Evolutionary conservation across 1,140 invertebrate species (phyloP), one percentile per base, ranked within the genome.

Genomic region (Bombus confusus): DNA sequence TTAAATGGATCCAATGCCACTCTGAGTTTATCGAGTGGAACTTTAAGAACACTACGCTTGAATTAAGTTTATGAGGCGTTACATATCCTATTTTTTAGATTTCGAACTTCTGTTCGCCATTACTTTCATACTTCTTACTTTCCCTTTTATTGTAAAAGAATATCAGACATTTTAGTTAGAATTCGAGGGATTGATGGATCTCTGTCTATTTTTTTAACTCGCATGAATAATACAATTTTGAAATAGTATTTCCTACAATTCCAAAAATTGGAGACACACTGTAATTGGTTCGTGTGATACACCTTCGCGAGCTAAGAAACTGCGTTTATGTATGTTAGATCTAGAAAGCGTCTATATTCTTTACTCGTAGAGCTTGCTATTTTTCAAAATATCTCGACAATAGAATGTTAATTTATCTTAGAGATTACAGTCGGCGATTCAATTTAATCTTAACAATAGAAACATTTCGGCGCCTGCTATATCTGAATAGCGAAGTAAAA

Each of bases 51-150:
- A 66, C 15, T 31, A 64, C 18, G 37, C 15, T 64, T 41, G 15
- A n/a, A 13, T 64, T 64, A 64, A 15, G 59, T 77, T 77, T 77
- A 78, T 78, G 75, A 31, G 28, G 75, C 37, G 75, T 64, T 39
- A 64, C 37, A 31, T 64, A 39, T 78, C 15, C 37, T 66, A 41
- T 64, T 64, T 31, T 43, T 78, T 39, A 41, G 28, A 52, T 59
- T 34, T 6, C n/a, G 18, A 78, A 62, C 41, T 25, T 31, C 34
- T 25, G 25, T 28, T 12, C 15, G 8, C 10, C 41, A 41, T 25
- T 64, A 6, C 10, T 64, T 31, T 13, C 12, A 9, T 41, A 77
- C 41, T 78, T n/a, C 12, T 64, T 39, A 18, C 62, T 41, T n/a
- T 2, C 37, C 28, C 4, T 31, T 62, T n/a, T 34, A 22, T 66